Conservation (phyloP, 92 coral and sea anemone genomes). For the Heliopora coerulea region DNA sequence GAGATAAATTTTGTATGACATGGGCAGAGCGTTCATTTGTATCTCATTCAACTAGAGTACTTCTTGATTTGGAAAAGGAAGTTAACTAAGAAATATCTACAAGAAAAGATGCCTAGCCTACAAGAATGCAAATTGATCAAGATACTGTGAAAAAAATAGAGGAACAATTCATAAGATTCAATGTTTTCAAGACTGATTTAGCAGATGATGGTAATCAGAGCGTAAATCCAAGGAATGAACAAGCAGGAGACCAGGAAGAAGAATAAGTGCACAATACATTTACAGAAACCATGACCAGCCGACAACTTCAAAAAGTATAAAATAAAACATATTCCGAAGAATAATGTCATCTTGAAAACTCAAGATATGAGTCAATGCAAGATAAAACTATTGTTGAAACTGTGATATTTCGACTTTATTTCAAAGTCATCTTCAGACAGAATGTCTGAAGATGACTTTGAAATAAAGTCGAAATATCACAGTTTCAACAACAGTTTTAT, state of each 20-base stretch:
- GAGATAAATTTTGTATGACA: constrained; percentile 38
- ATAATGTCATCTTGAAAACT: no score
- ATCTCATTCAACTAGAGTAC: constrained; percentile 32
- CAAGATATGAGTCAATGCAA: not conserved
- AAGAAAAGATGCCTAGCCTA: constrained; percentile 29
- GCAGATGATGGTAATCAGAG: not conserved
- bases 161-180: constrained; percentile 10
- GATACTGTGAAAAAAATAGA: not conserved
- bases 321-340: no score
- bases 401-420: no score
- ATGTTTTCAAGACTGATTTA: constrained; percentile 11
- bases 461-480: no score
- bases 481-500: no score
- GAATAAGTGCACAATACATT: no score
- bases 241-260: not conserved
- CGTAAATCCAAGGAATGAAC: not conserved
- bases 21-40: constrained; percentile 41
- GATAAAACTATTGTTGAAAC: no score
- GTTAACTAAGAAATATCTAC: constrained; percentile 11
- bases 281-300: no score
- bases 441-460: no score
- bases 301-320: no score
- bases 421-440: no score
- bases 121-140: constrained; percentile 9
- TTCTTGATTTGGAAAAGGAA: constrained; percentile 16